Conservation (phyloP, 1,140 invertebrate species). For the Proctacanthus coquilletti region DNA sequence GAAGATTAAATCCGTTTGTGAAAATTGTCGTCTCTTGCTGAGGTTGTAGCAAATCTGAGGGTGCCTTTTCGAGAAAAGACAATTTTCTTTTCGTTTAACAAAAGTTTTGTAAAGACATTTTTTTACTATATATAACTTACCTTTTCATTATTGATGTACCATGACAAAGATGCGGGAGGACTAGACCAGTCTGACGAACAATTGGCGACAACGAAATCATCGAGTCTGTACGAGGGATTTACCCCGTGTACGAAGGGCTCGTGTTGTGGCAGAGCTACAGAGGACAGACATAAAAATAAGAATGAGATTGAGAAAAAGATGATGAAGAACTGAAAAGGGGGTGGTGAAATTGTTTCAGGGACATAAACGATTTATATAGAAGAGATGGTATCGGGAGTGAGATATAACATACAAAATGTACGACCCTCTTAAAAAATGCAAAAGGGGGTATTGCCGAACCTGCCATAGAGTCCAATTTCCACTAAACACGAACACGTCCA, state of each 20-base stretch:
- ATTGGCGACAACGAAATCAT: slow-evolving; percentile 39
- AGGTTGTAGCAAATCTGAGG: slow-evolving; percentile 20
- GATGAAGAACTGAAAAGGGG: no score
- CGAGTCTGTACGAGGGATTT: slow-evolving; percentile 35
- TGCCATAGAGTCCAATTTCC: no score
- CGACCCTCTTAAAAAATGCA: no score
- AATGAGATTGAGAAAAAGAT: slow-evolving; percentile 5
- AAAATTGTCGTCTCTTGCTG: slow-evolving; percentile 20
- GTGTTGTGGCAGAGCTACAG: slow-evolving; percentile 38
- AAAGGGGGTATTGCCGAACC: no score
- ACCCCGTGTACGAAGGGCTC: slow-evolving; percentile 39
- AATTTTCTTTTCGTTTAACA: not conserved
- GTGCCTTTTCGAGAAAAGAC: slow-evolving; percentile 12
- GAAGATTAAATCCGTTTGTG: slow-evolving; percentile 19
- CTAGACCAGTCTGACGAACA: slow-evolving; percentile 41
- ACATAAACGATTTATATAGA: no score
- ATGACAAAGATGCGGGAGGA: slow-evolving; percentile 39
- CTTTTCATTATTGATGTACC: slow-evolving; percentile 45
- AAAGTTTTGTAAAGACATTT: slow-evolving; percentile 1
- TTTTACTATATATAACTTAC: slow-evolving; percentile 14
- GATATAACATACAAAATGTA: no score
- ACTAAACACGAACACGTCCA: no score
- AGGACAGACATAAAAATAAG: slow-evolving; percentile 13
- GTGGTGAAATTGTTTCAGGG: no score
- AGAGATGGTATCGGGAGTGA: no score